phyloP scores from a whole-genome alignment of 2,113 vertebrate species.

The Colinus virginianus region DNA sequence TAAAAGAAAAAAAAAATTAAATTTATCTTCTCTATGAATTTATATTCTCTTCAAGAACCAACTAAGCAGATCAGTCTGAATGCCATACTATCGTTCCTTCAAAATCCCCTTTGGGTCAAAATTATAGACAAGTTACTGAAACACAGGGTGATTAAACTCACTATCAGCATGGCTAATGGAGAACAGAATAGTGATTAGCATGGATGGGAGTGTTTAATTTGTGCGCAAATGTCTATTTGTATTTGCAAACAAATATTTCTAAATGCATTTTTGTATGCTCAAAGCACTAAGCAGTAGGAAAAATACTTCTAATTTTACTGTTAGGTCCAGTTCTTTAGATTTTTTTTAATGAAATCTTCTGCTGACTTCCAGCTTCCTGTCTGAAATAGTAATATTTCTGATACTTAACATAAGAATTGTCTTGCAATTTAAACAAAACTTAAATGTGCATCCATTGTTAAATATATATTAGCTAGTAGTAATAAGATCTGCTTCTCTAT shows the following conservation, averaged over 20 bases:
- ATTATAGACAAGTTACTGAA: not conserved
- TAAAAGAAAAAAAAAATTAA: not conserved
- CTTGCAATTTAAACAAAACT: not conserved
- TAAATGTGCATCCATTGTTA: not conserved
- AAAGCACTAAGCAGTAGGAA: not conserved
- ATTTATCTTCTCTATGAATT: not conserved
- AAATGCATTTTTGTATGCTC: not conserved
- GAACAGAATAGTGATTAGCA: not conserved
- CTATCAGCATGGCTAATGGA: not conserved
- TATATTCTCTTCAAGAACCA: not conserved
- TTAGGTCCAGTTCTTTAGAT: not conserved
- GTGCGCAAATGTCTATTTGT: not conserved
- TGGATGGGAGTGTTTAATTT: not conserved
- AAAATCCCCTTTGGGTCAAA: not conserved
- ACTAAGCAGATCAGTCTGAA: not conserved
- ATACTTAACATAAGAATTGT: not conserved
- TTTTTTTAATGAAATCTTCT: not conserved
- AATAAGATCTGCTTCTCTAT: conserved; percentile 15
- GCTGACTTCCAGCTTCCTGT: not conserved
- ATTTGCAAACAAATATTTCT: conserved; percentile 2
- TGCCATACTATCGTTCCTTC: not conserved
- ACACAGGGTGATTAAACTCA: not conserved
- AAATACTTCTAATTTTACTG: not conserved
- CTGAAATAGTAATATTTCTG: not conserved
- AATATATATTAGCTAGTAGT: not conserved